Evolutionary conservation across 2,113 vertebrate genomes (phyloP).

Genomic region (Lethenteron reissneri): DNA sequence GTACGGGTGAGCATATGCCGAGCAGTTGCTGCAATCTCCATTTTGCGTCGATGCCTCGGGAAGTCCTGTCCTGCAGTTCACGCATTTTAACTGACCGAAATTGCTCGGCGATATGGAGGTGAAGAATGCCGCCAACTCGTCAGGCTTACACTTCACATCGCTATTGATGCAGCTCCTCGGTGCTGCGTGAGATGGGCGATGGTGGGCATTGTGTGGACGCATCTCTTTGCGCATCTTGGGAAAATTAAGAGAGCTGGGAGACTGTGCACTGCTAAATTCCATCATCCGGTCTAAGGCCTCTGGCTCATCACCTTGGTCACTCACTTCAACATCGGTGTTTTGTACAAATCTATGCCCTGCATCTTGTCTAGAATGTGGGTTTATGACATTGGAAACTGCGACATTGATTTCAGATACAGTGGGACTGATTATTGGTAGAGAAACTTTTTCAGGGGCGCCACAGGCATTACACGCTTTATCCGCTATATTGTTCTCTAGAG

Average conservation of each 20-base stretch:
- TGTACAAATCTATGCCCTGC: neutral
- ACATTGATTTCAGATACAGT: slow-evolving; percentile 1
- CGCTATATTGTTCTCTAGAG: neutral
- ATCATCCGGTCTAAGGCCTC: neutral
- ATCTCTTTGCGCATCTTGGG: slow-evolving; percentile 5
- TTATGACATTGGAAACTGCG: neutral
- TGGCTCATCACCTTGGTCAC: neutral
- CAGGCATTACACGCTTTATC: neutral
- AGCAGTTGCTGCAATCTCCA: neutral
- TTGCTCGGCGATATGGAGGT: neutral
- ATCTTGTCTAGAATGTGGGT: neutral
- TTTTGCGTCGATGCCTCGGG: neutral
- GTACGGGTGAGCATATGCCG: neutral
- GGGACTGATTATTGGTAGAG: neutral
- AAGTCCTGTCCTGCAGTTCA: slow-evolving; percentile 1
- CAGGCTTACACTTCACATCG: neutral
- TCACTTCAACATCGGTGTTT: neutral
- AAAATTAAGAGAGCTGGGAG: neutral
- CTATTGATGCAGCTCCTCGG: neutral
- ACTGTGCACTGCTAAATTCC: neutral
- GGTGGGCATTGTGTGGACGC: neutral
- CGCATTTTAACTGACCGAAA: slow-evolving; percentile 1
- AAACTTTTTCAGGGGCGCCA: slow-evolving; percentile 1
- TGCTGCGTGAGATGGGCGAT: neutral
- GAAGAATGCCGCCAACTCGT: neutral